These are phyloP conservation scores for Oriolus oriolus DNA, from an alignment of 2,113 vertebrate species.

Conservation along the genomic window DNA sequence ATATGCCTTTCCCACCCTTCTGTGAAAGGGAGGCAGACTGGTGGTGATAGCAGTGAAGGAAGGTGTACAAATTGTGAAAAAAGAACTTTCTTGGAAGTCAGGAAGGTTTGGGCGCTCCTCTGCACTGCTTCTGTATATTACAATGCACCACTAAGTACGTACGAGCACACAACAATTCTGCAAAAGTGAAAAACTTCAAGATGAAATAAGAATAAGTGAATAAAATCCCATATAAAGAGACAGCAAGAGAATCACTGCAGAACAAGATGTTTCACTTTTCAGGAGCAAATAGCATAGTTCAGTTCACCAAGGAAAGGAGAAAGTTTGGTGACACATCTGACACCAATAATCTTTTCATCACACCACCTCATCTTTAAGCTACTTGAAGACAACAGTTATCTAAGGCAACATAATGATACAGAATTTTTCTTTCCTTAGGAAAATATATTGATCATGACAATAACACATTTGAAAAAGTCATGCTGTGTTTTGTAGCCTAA, in stretches of 20 bases:
- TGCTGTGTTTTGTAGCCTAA: neutral
- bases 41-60: neutral
- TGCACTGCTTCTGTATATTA: neutral
- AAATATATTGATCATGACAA: neutral
- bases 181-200: neutral
- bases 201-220: neutral
- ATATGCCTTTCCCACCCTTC: neutral
- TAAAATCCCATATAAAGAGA: neutral
- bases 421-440: neutral
- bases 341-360: neutral
- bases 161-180: rapidly evolving
- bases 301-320: neutral
- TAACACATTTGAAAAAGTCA: neutral
- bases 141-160: rapidly evolving
- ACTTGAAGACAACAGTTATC: neutral
- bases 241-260: neutral
- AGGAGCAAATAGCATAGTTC: rapidly evolving
- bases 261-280: neutral
- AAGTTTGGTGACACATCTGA: neutral
- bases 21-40: neutral
- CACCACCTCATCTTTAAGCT: neutral
- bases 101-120: neutral
- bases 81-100: neutral
- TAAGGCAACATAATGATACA: neutral
- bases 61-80: neutral